phyloP scores from a whole-genome alignment of 2,888 invertebrate genomes.

The Microplitis deprimator region DNA sequence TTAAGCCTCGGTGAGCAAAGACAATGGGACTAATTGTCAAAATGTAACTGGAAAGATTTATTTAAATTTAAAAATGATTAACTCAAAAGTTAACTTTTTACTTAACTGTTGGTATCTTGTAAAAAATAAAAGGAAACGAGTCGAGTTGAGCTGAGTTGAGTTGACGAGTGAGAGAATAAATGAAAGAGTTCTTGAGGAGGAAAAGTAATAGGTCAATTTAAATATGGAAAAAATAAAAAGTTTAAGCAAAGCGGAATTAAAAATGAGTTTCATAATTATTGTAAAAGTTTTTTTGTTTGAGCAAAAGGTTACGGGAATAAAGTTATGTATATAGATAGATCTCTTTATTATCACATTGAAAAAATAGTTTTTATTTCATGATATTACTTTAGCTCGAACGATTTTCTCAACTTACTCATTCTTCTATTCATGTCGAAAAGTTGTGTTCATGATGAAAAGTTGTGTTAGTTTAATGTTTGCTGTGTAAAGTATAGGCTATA shows the following conservation, averaged over 20 bases:
- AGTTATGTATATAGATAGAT: neutral
- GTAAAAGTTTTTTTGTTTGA: neutral
- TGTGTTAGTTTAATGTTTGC: conserved; percentile 11
- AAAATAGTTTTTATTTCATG: conserved; percentile 10
- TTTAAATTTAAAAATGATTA: neutral
- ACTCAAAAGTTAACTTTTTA: neutral
- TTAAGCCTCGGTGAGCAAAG: neutral
- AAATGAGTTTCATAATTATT: neutral
- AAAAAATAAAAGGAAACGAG: neutral
- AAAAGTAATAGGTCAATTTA: conserved; percentile 1
- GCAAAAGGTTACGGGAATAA: neutral
- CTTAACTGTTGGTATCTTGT: neutral
- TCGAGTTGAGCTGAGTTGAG: neutral
- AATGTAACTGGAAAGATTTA: conserved; percentile 1
- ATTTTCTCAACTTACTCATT: conserved; percentile 1
- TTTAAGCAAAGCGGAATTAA: neutral
- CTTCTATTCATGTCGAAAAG: conserved; percentile 26
- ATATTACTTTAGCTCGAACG: conserved; percentile 13
- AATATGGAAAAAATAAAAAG: neutral
- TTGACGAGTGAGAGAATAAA: neutral
- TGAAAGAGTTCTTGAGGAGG: conserved; percentile 4
- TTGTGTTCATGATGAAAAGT: conserved; percentile 8
- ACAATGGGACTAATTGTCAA: conserved; percentile 11
- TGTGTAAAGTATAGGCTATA: neutral
- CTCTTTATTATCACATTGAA: neutral